Conservation (phyloP, 2,797 vertebrate species). For the Melopsittacus undulatus region DNA sequence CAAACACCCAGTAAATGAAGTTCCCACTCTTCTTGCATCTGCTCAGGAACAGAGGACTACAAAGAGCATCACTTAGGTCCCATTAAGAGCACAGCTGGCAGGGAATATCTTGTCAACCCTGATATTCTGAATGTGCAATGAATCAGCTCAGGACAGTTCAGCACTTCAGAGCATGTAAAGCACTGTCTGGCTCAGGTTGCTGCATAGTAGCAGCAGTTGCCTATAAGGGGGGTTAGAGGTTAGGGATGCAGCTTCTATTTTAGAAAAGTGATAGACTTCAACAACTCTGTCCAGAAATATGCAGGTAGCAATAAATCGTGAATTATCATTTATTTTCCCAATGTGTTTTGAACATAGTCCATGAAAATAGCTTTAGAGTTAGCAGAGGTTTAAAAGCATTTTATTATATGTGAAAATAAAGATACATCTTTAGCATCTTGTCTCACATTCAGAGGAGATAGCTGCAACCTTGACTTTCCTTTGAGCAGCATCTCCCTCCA, state of each 20-base stretch:
- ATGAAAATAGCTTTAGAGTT: slow-evolving; percentile 21
- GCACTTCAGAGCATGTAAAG: slow-evolving; percentile 13
- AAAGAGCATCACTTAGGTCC: slow-evolving; percentile 49
- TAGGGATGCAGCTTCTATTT: not conserved
- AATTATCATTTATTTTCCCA: not conserved
- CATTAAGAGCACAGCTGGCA: slow-evolving; percentile 56
- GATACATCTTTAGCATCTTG: not conserved
- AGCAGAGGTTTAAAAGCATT: slow-evolving; percentile 6
- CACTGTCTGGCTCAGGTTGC: slow-evolving; percentile 15
- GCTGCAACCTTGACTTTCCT: slow-evolving; percentile 31
- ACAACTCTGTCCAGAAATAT: not conserved
- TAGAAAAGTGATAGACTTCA: not conserved
- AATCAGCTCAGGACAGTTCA: slow-evolving; percentile 45
- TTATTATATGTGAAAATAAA: slow-evolving; percentile 19
- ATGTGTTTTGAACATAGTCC: not conserved
- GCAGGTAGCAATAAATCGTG: not conserved
- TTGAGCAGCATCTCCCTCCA: not conserved
- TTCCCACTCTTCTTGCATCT: slow-evolving; percentile 38
- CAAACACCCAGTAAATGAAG: slow-evolving; percentile 16
- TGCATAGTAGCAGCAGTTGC: not conserved
- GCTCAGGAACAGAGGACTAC: slow-evolving; percentile 9
- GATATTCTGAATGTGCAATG: slow-evolving; percentile 37
- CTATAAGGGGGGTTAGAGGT: not conserved
- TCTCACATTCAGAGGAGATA: slow-evolving; percentile 14
- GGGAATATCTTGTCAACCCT: slow-evolving; percentile 17